Base-by-base conservation (phyloP, 2,113 vertebrate species). In the Narcine bancroftii region DNA sequence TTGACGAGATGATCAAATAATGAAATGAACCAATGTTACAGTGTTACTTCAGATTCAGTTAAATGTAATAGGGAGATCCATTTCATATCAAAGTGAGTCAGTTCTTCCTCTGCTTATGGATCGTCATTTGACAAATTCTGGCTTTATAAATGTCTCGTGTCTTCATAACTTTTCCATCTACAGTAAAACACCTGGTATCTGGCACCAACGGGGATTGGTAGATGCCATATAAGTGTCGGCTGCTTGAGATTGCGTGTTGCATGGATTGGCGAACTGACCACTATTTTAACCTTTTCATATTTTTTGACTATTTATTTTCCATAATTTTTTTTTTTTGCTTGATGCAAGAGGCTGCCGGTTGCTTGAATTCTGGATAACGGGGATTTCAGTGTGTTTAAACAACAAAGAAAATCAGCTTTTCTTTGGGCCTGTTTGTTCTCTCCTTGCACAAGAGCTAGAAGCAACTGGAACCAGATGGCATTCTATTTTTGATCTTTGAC, bases 401-500 rank as follows among this genome's bases (percentile, higher is more conserved):
- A 83, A 83, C 47, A 53, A 53, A 83, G 26, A 83, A 83, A 83
- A 56, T 83, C 24, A 83, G 11, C 47, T 83, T 83, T 83, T 50
- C 47, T 56, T 81, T 56, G 7, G 79, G 53, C 13, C 45, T 50
- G 29, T 6, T 33, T 83, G 47, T n/a, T 83, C 13, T 47, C 10
- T 83, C 79, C 26, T 83, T 5, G 10, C 47, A 83, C 79, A n/a
- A 53, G 79, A 53, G 53, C 53, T 83, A 83, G 15, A 53, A 13
- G 47, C 5, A 29, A 53, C 29, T 50, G 77, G 26, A 29, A 53
- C 47, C 11, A 24, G 56, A 33, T 26, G 19, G 15, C 29, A 60
- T 15, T 85, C 33, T 85, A 85, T 85, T 85, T n/a, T 85, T 60
- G 81, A 85, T 60, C 33, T 85, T 85, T 1, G 33, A 85, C 13